These are phyloP conservation scores for Euzophera pinguis DNA, from an alignment of 2,888 invertebrate genomes.

Conservation along the genomic window DNA sequence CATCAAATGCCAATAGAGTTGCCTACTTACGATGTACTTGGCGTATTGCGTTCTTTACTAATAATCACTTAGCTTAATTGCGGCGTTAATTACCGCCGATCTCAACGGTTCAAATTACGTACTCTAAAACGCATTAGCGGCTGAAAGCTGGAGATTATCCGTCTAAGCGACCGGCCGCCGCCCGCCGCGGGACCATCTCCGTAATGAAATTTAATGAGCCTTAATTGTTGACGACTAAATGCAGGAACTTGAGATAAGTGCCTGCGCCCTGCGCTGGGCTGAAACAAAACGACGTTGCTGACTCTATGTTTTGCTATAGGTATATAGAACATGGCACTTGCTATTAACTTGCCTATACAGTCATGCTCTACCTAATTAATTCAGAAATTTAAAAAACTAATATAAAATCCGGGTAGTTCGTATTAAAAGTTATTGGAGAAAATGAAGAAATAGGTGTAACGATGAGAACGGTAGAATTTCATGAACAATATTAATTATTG, in stretches of 20 bases:
- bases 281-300: conserved; percentile 53
- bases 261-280: conserved; percentile 48
- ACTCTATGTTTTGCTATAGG: conserved; percentile 14
- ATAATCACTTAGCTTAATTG: conserved; percentile 79
- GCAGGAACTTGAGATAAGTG: conserved; percentile 71
- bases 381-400: no score
- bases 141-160: conserved; percentile 80
- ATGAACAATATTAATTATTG: no score
- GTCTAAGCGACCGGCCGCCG: conserved; percentile 64
- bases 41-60: conserved; percentile 58
- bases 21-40: conserved; percentile 33
- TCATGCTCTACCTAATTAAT: no score
- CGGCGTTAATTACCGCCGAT: conserved; percentile 76
- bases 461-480: no score
- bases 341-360: no score
- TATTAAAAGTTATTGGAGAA: no score
- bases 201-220: conserved; percentile 78
- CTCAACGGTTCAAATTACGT: conserved; percentile 79
- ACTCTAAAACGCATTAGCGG: conserved; percentile 79
- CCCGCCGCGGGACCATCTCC: conserved; percentile 58
- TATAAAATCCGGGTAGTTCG: no score
- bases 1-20: conserved; percentile 17
- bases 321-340: no score
- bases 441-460: no score
- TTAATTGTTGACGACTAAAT: conserved; percentile 78